These are phyloP conservation scores for Chrysolina haemoptera DNA, from an alignment of 2,888 invertebrate genomes.

Conservation along the genomic window DNA sequence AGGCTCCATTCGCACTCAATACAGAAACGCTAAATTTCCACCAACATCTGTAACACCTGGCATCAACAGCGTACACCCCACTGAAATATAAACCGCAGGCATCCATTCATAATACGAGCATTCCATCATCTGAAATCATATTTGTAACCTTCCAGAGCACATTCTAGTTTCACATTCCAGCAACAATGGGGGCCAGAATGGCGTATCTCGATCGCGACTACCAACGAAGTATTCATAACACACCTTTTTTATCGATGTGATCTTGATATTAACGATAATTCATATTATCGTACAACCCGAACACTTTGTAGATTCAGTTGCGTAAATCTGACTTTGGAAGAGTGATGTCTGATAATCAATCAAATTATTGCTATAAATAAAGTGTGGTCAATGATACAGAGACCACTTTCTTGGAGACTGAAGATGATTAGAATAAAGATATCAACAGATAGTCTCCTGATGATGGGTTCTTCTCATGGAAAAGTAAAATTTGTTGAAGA, in stretches of 20 bases:
- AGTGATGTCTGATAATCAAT: slow-evolving; percentile 4
- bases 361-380: slow-evolving; percentile 18
- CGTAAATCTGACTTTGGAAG: slow-evolving; percentile 7
- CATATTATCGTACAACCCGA: slow-evolving; percentile 32
- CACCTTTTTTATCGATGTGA: slow-evolving; percentile 42
- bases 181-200: slow-evolving; percentile 61
- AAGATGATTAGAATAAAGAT: neutral
- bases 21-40: slow-evolving; percentile 44
- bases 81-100: slow-evolving; percentile 62
- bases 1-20: slow-evolving; percentile 33
- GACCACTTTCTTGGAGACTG: neutral
- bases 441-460: no score
- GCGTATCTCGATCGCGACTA: slow-evolving; percentile 53
- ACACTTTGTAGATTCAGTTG: slow-evolving; percentile 7
- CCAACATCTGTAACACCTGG: slow-evolving; percentile 46
- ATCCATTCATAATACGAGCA: slow-evolving; percentile 63
- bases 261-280: slow-evolving; percentile 42
- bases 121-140: slow-evolving; percentile 66
- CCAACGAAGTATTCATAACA: slow-evolving; percentile 49
- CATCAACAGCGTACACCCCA: slow-evolving; percentile 53
- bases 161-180: slow-evolving; percentile 64
- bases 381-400: neutral
- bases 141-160: slow-evolving; percentile 65
- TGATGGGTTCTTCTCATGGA: no score
- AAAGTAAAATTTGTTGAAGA: no score